Conservation (phyloP, 2,888 invertebrate species). For the Eilema griseolum region DNA sequence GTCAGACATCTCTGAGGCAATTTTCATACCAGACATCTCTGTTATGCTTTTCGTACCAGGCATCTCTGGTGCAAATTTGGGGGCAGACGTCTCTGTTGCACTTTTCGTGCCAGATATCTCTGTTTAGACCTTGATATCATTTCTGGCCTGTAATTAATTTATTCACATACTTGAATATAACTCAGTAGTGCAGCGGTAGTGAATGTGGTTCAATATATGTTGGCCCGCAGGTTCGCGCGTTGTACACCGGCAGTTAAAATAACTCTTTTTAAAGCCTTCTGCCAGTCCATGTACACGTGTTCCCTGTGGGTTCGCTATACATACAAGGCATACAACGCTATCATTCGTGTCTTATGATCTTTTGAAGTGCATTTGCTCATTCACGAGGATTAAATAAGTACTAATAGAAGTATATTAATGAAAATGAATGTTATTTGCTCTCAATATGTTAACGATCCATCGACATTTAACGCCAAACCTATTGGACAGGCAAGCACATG, state of each 20-base stretch:
- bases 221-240: too few species aligned
- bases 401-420: not conserved
- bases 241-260: too few species aligned
- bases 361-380: not conserved
- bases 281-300: too few species aligned
- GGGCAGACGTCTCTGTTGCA: not conserved
- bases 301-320: too few species aligned
- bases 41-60: constrained; percentile 17
- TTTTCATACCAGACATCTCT: constrained; percentile 33
- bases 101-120: not conserved
- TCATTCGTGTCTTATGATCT: not conserved
- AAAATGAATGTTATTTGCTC: constrained; percentile 6
- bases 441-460: constrained; percentile 11
- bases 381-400: not conserved
- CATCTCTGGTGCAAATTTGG: not conserved
- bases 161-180: too few species aligned
- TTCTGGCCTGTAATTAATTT: too few species aligned
- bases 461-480: constrained; percentile 11
- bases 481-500: too few species aligned
- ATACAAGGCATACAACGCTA: too few species aligned
- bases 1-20: constrained; percentile 36
- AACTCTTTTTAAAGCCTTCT: too few species aligned
- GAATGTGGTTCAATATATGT: too few species aligned
- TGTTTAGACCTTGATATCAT: too few species aligned
- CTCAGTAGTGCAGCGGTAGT: too few species aligned